Conservation (phyloP, 1,140 invertebrate species). For the Delia radicum region DNA sequence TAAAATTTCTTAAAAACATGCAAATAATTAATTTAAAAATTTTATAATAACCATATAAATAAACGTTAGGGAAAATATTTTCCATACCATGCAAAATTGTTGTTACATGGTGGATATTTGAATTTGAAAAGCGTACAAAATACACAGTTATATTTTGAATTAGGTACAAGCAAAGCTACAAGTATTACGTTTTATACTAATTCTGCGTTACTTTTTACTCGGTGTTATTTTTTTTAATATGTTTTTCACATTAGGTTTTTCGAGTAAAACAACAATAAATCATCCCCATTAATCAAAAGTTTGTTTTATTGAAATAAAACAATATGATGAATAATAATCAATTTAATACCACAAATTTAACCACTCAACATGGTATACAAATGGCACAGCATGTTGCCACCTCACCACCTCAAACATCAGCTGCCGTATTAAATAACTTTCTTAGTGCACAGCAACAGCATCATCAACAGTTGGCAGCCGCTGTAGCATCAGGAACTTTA, state of each 20-base stretch:
- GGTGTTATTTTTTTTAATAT: not conserved
- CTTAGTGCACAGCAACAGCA: not conserved
- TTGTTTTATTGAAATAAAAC: not conserved
- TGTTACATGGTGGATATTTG: no score
- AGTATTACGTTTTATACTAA: no score
- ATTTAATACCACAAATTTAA: not conserved
- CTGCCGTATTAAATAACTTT: not conserved
- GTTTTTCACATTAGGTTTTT: not conserved
- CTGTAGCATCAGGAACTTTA: not conserved
- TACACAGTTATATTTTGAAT: not conserved
- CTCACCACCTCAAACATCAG: not conserved
- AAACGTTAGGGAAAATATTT: no score
- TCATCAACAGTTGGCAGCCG: not conserved
- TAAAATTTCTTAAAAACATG: no score
- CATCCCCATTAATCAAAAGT: not conserved
- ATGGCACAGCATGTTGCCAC: not conserved
- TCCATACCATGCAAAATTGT: no score
- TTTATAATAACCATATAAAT: no score
- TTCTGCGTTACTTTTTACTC: no score
- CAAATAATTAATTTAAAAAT: no score
- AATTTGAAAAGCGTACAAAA: not conserved
- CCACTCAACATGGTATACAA: not conserved
- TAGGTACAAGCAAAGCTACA: no score
- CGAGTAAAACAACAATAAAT: not conserved
- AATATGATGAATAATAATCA: conserved; percentile 16